These are phyloP conservation scores for Leptopterna dolabrata DNA, from an alignment of 2,888 invertebrate genomes.

Conservation along the genomic window DNA sequence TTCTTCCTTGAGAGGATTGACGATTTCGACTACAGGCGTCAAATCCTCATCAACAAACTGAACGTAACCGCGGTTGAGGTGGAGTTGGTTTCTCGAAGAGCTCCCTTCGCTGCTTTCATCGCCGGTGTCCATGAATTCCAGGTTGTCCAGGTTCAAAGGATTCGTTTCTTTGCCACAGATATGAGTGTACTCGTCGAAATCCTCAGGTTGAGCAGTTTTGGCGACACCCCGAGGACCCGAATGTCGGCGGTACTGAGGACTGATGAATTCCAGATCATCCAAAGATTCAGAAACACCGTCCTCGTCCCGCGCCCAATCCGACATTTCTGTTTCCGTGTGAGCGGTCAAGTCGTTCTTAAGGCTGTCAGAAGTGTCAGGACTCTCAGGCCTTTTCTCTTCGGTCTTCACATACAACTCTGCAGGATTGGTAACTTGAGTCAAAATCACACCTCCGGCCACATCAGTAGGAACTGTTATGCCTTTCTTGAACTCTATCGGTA, in stretches of 20 bases:
- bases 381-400: constrained; percentile 66
- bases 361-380: constrained; percentile 71
- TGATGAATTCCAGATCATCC: constrained; percentile 74
- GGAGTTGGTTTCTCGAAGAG: constrained; percentile 69
- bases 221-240: constrained; percentile 65
- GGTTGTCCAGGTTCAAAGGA: constrained; percentile 75
- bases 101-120: constrained; percentile 75
- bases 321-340: constrained; percentile 87
- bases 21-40: constrained; percentile 68
- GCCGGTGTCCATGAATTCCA: constrained; percentile 89
- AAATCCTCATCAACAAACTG: constrained; percentile 72
- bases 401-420: constrained; percentile 62
- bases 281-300: constrained; percentile 77
- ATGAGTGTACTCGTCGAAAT: constrained; percentile 67
- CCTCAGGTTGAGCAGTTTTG: constrained; percentile 66
- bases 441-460: constrained; percentile 59
- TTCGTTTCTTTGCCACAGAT: constrained; percentile 66
- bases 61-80: constrained; percentile 74
- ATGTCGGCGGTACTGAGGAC: constrained; percentile 68
- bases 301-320: constrained; percentile 88
- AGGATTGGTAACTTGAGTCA: constrained; percentile 62
- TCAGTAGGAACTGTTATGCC: constrained; percentile 63
- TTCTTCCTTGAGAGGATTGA: constrained; percentile 58
- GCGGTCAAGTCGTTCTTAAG: constrained; percentile 73
- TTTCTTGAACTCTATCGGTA: constrained; percentile 61